These are phyloP conservation scores for Oreortyx pictus DNA, from an alignment of 2,797 vertebrate species.

Conservation along the genomic window DNA sequence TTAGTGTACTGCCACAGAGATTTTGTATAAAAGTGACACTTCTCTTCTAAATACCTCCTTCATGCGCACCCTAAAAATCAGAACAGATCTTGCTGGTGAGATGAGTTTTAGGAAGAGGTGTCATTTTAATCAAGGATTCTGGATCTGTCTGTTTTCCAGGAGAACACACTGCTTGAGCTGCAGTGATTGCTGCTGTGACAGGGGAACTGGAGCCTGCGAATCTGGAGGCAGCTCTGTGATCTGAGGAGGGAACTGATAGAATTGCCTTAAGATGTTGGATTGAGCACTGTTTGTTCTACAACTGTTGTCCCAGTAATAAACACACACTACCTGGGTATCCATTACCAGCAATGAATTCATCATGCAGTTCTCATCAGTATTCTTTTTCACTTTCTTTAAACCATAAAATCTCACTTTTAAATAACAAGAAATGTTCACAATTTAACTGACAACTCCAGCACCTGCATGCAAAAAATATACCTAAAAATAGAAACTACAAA, in stretches of 20 bases:
- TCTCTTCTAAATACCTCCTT: not conserved
- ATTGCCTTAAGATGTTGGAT: not conserved
- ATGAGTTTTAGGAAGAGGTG: not conserved
- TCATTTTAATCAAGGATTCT: conserved; percentile 23
- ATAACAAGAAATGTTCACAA: not conserved
- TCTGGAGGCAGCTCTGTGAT: not conserved
- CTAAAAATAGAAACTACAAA: not conserved
- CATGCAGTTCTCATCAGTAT: not conserved
- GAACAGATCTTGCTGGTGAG: not conserved
- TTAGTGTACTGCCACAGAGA: fast-evolving
- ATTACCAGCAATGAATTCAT: not conserved
- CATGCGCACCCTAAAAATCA: not conserved
- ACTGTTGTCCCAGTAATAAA: not conserved
- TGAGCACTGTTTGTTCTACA: not conserved
- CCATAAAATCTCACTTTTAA: not conserved
- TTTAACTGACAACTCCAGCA: not conserved
- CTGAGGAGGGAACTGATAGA: not conserved
- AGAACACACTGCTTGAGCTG: not conserved
- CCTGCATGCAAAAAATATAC: not conserved
- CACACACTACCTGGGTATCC: not conserved
- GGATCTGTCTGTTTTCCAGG: not conserved
- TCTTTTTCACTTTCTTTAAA: not conserved
- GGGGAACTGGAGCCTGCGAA: not conserved
- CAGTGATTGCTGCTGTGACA: not conserved
- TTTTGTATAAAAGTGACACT: not conserved